Base-by-base conservation (phyloP, 2,113 vertebrate species). In the Passer montanus region DNA sequence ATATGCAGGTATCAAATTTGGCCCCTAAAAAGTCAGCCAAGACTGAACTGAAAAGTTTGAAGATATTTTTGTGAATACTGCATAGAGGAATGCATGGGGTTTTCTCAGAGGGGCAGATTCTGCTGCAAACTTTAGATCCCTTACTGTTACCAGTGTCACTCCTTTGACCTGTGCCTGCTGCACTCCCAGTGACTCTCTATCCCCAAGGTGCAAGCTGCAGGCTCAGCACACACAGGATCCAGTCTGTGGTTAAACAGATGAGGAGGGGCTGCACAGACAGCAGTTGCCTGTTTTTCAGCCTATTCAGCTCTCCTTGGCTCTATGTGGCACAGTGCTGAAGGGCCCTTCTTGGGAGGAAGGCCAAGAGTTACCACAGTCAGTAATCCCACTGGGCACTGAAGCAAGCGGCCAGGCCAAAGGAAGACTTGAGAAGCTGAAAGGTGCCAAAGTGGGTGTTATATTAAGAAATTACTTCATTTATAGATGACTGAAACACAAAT, bases 141-240 rank as follows among this genome's bases (percentile, higher is more conserved):
- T 68, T 56, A 5, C 13, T 58, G 30, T 30, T 47, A 70, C 30
- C n/a, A 33, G 14, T 23, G 24, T 84, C 0, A 0, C 10, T 62
- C 20, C 47, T 82, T 62, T 55, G 41, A 27, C 30, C 23, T 37
- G 10, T 14, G 10, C 28, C 35, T 66, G 18, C 30, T 69, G 28
- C 2, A 1, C 39, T 64, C 24, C n/a, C 3, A 0, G 13, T 22
- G 30, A 44, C 66, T 53, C 4, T 74, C 13, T 30, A 60, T 12
- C 19, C 13, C 27, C 10, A 28, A 83, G 37, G 13, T 35, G 7
- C 59, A 84, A n/a, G 22, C 26, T 43, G 22, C 30, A 87, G n/a
- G 13, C 8, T 7, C 63, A 0, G 1, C 47, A 37, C 11, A 16
- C 35, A 7, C 5, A 2, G 37, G 28, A 79, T 20, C 35, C 69